Evolutionary conservation across 2,888 invertebrate genomes (phyloP).

Genomic region (Maniola hyperantus): DNA sequence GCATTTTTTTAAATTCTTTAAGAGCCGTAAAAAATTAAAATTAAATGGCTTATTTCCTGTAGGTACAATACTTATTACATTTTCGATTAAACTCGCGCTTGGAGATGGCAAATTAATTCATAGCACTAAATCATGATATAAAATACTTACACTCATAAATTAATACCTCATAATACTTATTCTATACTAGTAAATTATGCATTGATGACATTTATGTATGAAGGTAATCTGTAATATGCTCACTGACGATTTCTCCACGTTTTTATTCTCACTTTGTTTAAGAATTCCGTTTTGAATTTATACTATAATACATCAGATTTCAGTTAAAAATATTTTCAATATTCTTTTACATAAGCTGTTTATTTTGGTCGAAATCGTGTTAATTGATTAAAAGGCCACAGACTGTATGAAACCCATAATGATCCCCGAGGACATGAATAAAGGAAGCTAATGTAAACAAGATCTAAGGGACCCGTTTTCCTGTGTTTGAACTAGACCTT

Average conservation of each 20-base stretch:
- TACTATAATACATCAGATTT: constrained; percentile 10
- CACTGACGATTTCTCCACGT: constrained; percentile 32
- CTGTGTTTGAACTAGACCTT: too few relatives aligned
- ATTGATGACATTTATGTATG: constrained; percentile 40
- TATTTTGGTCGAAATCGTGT: constrained; percentile 6
- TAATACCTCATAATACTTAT: constrained; percentile 33
- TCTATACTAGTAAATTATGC: constrained; percentile 39
- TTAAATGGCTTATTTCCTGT: too few relatives aligned
- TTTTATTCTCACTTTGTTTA: constrained; percentile 37
- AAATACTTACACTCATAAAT: constrained; percentile 37
- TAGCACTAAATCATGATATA: constrained; percentile 33
- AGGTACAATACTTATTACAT: constrained; percentile 13
- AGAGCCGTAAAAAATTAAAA: too few relatives aligned
- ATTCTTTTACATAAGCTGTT: constrained; percentile 21
- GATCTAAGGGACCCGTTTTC: too few relatives aligned
- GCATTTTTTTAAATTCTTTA: too few relatives aligned
- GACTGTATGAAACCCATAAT: too few relatives aligned
- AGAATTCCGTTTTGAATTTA: constrained; percentile 33
- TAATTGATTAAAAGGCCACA: too few relatives aligned
- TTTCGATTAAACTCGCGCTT: constrained; percentile 32
- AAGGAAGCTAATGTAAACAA: too few relatives aligned
- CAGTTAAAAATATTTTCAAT: constrained; percentile 27
- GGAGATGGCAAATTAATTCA: constrained; percentile 33
- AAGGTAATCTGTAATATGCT: constrained; percentile 40
- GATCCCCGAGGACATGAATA: too few relatives aligned